phyloP scores from a whole-genome alignment of 2,888 invertebrate species.

The Trachelus tabidus region DNA sequence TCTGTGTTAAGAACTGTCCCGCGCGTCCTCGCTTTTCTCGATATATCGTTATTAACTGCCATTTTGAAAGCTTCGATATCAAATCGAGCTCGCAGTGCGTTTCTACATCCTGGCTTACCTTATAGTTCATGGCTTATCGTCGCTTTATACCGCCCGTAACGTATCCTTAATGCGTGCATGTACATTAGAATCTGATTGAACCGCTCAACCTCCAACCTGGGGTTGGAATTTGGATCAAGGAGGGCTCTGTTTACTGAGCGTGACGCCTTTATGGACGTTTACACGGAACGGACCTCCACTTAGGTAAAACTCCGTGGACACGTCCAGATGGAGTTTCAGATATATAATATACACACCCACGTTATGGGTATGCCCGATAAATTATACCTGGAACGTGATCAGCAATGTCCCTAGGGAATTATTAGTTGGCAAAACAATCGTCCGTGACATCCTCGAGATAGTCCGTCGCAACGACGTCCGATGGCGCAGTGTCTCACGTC shows the following conservation, averaged over 20 bases:
- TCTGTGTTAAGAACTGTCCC: neutral
- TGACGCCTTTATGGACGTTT: constrained; percentile 45
- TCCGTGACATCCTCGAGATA: neutral
- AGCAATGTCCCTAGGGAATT: neutral
- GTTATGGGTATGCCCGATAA: neutral
- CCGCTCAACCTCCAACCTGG: constrained; percentile 54
- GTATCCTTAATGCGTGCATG: neutral
- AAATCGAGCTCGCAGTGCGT: neutral
- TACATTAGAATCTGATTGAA: constrained; percentile 45
- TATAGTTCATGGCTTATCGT: constrained; percentile 30
- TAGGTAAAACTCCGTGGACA: neutral
- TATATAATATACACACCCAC: neutral
- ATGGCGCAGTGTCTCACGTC: neutral
- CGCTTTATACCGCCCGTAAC: constrained; percentile 25
- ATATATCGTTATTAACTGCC: neutral
- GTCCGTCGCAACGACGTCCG: neutral
- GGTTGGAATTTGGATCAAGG: constrained; percentile 61
- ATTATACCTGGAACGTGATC: neutral
- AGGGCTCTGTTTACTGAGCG: constrained; percentile 51
- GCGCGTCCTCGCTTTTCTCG: neutral
- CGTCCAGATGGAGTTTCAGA: neutral
- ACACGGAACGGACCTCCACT: neutral
- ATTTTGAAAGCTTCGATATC: neutral
- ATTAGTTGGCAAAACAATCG: neutral
- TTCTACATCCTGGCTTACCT: neutral